Evolutionary conservation across 2,113 vertebrate species (phyloP).

Genomic region (Centropus unirufus): DNA sequence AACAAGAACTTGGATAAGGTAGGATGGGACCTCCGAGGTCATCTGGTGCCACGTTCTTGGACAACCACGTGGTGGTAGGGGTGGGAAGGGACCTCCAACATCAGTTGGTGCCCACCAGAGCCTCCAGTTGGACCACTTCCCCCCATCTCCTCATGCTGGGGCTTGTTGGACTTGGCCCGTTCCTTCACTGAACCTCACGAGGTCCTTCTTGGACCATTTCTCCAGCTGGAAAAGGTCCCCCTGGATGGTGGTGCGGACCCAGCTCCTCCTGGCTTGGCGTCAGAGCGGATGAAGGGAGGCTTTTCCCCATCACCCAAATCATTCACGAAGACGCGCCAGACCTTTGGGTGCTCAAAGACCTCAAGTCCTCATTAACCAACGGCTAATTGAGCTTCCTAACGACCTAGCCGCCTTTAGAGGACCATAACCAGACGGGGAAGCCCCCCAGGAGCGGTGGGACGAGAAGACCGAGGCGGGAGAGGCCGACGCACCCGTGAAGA

Average conservation of each 20-base stretch:
- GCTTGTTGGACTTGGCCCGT: no score
- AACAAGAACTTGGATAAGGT: not conserved
- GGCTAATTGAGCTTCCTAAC: fast-evolving
- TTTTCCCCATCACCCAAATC: no score
- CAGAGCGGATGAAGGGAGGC: no score
- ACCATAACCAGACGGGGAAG: not conserved
- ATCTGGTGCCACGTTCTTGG: no score
- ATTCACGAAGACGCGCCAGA: no score
- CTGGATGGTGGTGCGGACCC: fast-evolving
- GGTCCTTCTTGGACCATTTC: not conserved
- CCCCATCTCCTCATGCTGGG: not conserved
- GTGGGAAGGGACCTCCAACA: not conserved
- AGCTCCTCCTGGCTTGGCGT: no score
- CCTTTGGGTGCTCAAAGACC: no score
- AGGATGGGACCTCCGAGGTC: not conserved
- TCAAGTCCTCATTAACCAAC: fast-evolving
- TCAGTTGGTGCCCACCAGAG: not conserved
- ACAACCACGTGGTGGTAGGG: not conserved
- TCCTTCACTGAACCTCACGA: not conserved
- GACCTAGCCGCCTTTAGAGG: fast-evolving
- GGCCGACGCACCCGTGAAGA: conserved; percentile 86
- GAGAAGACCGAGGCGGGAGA: not conserved
- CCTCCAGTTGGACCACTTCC: fast-evolving
- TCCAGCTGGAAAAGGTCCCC: not conserved
- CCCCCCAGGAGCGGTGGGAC: not conserved